phyloP scores from a whole-genome alignment of 2,888 invertebrate species.

The Boloria selene region DNA sequence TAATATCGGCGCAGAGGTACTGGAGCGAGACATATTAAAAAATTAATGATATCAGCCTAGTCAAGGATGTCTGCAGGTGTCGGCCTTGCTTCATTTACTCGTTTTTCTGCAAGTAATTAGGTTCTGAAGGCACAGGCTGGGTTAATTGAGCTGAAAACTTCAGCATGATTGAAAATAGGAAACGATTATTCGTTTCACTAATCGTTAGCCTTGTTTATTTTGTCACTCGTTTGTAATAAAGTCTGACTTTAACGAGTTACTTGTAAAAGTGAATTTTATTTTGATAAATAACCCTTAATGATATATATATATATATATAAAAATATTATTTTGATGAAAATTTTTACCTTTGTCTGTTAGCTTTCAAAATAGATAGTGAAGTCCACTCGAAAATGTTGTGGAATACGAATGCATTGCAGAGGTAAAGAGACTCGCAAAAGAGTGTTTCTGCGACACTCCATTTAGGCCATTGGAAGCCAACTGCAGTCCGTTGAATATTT shows the following conservation, averaged over 20 bases:
- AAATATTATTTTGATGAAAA: too few species aligned
- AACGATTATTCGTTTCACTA: conserved; percentile 18
- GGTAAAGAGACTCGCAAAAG: conserved; percentile 8
- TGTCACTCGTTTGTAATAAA: background rate
- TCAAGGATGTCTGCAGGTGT: conserved; percentile 44
- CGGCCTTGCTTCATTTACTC: conserved; percentile 64
- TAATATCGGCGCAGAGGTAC: conserved; percentile 5
- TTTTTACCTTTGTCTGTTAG: too few species aligned
- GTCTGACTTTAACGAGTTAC: too few species aligned
- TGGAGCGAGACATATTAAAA: conserved; percentile 8
- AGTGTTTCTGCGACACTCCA: background rate
- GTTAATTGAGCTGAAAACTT: conserved; percentile 63
- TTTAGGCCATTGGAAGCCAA: background rate
- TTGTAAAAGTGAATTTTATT: background rate
- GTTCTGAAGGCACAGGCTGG: conserved; percentile 57
- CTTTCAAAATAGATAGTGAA: conserved; percentile 1
- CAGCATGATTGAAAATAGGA: conserved; percentile 43
- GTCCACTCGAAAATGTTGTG: background rate
- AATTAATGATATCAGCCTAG: conserved; percentile 16
- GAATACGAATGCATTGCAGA: background rate
- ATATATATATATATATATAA: too few species aligned
- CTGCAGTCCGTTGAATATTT: conserved; percentile 12
- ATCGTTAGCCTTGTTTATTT: background rate
- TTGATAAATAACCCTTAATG: background rate
- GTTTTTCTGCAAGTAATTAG: conserved; percentile 65